phyloP scores from a whole-genome alignment of 2,888 invertebrate genomes.

The Adineta ricciae region DNA sequence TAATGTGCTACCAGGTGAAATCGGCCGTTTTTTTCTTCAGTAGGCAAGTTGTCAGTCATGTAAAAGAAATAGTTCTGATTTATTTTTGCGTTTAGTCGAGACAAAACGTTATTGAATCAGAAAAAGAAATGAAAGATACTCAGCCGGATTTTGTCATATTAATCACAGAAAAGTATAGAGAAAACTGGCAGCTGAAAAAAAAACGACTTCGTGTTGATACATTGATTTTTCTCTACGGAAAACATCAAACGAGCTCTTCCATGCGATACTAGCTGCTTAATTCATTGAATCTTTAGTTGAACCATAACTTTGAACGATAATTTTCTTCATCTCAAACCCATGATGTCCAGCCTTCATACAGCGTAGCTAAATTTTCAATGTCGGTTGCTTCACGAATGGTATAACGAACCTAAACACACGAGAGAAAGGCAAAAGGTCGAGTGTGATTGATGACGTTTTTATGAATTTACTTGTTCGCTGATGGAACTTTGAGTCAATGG shows the following conservation, averaged over 20 bases:
- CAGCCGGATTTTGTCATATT: not conserved
- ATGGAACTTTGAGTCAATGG: conserved; percentile 63
- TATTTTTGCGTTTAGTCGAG: not conserved
- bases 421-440: no score
- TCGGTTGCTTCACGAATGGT: conserved; percentile 66
- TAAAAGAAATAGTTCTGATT: not conserved
- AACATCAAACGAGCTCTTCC: not conserved
- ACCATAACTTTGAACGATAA: not conserved
- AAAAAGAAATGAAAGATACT: not conserved
- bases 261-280: not conserved
- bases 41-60: not conserved
- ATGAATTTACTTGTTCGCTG: conserved; percentile 62
- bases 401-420: conserved; percentile 21
- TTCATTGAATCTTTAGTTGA: not conserved
- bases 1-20: no score
- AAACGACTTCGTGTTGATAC: not conserved
- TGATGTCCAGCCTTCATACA: conserved; percentile 99
- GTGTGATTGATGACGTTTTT: no score
- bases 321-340: conserved; percentile 75
- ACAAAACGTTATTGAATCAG: not conserved
- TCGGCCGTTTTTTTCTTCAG: no score
- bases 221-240: no score
- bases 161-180: not conserved
- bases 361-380: conserved; percentile 80
- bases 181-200: not conserved